Base-by-base conservation (phyloP, 2,888 invertebrate genomes). In the Heliconius ethilla region DNA sequence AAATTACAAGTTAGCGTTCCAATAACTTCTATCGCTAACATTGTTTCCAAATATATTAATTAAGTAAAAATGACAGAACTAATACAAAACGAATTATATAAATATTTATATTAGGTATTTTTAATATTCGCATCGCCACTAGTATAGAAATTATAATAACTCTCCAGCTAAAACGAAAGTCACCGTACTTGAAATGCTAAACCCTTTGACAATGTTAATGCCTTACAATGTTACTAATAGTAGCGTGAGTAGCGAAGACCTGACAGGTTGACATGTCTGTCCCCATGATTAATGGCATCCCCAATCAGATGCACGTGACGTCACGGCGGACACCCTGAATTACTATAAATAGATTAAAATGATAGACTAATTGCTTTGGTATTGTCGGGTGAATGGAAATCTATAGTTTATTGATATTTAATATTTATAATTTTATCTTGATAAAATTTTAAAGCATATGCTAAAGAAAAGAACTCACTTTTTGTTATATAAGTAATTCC, bases 221-320 rank as follows among this genome's bases (percentile, higher is more conserved):
- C 77, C 81, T 81, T 80, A 78, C 79, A 81, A 75, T 81, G 78
- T 82, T 79, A 78, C 82, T 82, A 81, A 79, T 80, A 82, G 81
- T 79, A 78, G 77, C 72, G 75, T 75, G 80, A 82, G 86, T 86
- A 86, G 85, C 84, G 83, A 84, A 83, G 87, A 88, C 87, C 85
- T 86, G 82, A 82, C 82, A 82, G 81, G 81, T 82, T 82, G 83
- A 82, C 83, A 78, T 79, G 80, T 78, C 79, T 80, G 80, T 80
- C 80, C 80, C 82, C 80, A 79, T 81, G 82, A 82, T 82, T 79
- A 82, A 83, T 82, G 81, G 80, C 78, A 85, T 85, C 86, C 87
- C 87, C 87, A 89, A 90, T 91, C 93, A 92, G 90, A 90, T 90
- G 91, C 92, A 91, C 92, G 92, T 93, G 93, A 92, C 91, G 91